phyloP scores from a whole-genome alignment of 2,888 invertebrate species.

The Cerastis rubricosa region DNA sequence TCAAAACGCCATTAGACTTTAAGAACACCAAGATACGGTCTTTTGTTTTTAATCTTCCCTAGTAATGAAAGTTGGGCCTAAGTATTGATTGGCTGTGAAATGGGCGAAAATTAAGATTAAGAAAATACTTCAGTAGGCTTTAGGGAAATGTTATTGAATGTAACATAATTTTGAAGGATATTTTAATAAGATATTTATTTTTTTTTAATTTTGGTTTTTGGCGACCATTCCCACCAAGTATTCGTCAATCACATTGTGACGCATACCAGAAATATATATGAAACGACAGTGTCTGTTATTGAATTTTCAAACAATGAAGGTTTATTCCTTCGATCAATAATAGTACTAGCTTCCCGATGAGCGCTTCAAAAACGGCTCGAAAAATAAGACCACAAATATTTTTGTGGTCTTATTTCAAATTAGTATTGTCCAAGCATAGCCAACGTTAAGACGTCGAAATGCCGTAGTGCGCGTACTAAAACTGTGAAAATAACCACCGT shows the following conservation, averaged over 20 bases:
- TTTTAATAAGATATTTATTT: background rate
- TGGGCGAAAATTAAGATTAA: constrained; percentile 15
- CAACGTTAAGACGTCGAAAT: too few relatives aligned
- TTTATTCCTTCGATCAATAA: too few relatives aligned
- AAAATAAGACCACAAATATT: too few relatives aligned
- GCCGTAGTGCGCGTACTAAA: too few relatives aligned
- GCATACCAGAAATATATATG: background rate
- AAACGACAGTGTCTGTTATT: background rate
- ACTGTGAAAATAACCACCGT: too few relatives aligned
- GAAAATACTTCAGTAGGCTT: constrained; percentile 15
- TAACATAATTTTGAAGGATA: background rate
- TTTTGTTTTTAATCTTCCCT: constrained; percentile 66
- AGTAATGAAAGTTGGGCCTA: constrained; percentile 56
- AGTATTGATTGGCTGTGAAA: constrained; percentile 57
- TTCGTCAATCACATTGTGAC: too few relatives aligned
- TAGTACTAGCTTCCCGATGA: too few relatives aligned
- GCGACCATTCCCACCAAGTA: background rate
- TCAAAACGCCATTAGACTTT: constrained; percentile 74
- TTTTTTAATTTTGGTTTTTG: background rate
- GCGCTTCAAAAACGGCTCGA: too few relatives aligned
- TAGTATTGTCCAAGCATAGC: too few relatives aligned
- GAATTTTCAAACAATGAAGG: background rate
- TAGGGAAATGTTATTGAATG: background rate
- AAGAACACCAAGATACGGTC: constrained; percentile 62
- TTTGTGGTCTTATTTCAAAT: too few relatives aligned